A percentile compares a stretch with the other conserved stretches of the same genome.
Conservation (phyloP, 2,113 vertebrate species). For the Austrofundulus limnaeus region DNA sequence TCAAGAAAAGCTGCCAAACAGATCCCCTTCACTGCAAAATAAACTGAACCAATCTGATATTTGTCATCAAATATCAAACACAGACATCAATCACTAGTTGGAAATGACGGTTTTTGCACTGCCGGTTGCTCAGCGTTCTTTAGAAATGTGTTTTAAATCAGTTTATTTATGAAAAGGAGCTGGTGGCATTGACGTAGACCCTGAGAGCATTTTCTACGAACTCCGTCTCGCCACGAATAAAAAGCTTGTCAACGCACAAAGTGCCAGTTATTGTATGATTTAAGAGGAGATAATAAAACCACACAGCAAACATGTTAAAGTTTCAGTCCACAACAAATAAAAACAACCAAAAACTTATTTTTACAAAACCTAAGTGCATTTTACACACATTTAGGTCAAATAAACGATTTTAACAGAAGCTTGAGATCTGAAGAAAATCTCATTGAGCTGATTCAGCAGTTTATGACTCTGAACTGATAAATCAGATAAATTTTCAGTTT, state of each 20-base stretch:
- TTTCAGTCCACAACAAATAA: too few species aligned
- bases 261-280: too few species aligned
- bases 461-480: too few species aligned
- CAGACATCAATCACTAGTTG: conserved; percentile 5
- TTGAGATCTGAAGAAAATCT: too few species aligned
- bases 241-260: conserved; percentile 1
- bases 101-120: not conserved
- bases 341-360: too few species aligned
- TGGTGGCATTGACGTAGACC: conserved; percentile 9
- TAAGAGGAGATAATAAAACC: too few species aligned
- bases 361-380: too few species aligned
- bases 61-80: conserved; percentile 21
- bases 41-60: conserved; percentile 6
- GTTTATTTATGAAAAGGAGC: conserved; percentile 22
- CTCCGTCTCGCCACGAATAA: conserved; percentile 16
- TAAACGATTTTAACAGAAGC: too few species aligned
- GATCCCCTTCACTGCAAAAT: not conserved
- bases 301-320: too few species aligned
- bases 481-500: too few species aligned
- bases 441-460: too few species aligned
- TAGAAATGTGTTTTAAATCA: conserved; percentile 43
- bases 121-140: conserved; percentile 30
- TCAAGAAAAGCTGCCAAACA: not conserved
- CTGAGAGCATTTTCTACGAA: not conserved
- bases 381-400: too few species aligned